A percentile compares a stretch with the other conserved stretches of the same genome.
Evolutionary conservation across 2,888 invertebrate genomes (phyloP).

Genomic region (Scaptomyza flava): DNA sequence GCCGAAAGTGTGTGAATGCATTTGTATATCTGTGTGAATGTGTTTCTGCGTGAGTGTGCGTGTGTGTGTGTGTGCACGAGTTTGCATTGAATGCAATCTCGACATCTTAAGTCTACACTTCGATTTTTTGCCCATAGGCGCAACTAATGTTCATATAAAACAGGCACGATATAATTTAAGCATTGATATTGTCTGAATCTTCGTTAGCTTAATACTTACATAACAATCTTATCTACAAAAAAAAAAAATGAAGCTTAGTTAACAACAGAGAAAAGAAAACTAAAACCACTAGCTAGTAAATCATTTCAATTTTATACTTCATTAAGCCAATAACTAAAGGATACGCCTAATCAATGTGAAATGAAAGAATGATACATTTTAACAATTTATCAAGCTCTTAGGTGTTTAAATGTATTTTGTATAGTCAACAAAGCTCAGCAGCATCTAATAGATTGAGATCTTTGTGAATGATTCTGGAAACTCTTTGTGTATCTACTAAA

Average conservation of each 20-base stretch:
- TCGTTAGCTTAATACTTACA: constrained; percentile 32
- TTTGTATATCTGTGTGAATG: constrained; percentile 52
- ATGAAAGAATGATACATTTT: neutral
- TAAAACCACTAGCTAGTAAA: constrained; percentile 70
- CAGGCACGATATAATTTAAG: constrained; percentile 60
- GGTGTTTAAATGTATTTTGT: constrained; percentile 11
- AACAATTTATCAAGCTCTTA: neutral
- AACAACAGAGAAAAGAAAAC: neutral
- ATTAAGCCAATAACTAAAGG: constrained; percentile 40
- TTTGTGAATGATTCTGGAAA: constrained; percentile 9
- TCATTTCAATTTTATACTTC: constrained; percentile 72
- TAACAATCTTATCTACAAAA: constrained; percentile 23
- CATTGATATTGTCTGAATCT: constrained; percentile 31
- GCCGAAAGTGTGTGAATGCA: constrained; percentile 61
- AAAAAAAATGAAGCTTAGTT: constrained; percentile 13
- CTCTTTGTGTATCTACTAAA: constrained; percentile 9
- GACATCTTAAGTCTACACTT: constrained; percentile 56
- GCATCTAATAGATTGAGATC: neutral
- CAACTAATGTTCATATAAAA: constrained; percentile 50
- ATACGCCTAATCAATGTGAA: constrained; percentile 12
- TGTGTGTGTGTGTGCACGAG: constrained; percentile 11
- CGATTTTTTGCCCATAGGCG: constrained; percentile 59
- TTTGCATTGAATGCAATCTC: constrained; percentile 68
- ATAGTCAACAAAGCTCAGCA: constrained; percentile 1
- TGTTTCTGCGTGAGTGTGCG: constrained; percentile 16